Evolutionary conservation across 2,797 vertebrate species (phyloP).

Genomic region (Todus mexicanus): DNA sequence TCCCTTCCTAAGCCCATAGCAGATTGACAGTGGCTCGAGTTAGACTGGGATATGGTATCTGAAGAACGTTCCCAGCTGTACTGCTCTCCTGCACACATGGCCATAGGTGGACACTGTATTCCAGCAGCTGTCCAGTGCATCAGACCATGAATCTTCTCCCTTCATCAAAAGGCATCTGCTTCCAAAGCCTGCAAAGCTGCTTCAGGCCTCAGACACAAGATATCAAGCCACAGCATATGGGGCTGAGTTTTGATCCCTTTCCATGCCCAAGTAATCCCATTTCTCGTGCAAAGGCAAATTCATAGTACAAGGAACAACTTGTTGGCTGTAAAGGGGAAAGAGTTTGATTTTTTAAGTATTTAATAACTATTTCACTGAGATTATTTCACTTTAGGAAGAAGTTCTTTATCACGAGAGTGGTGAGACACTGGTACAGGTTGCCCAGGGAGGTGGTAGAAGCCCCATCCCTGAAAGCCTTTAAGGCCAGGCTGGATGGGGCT

Average conservation of each 20-base stretch:
- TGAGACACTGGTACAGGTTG: no score
- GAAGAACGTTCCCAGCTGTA: neutral
- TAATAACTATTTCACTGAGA: neutral
- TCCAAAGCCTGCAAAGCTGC: neutral
- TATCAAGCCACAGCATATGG: neutral
- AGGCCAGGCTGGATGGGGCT: no score
- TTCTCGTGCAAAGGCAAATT: neutral
- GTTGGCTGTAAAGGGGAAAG: neutral
- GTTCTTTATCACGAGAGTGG: no score
- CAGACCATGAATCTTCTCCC: neutral
- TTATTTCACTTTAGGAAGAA: no score
- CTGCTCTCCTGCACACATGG: rapidly evolving
- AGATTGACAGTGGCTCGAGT: neutral
- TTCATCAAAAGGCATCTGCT: neutral
- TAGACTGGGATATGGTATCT: neutral
- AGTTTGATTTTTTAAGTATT: neutral
- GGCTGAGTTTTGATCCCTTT: rapidly evolving
- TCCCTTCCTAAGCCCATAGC: neutral
- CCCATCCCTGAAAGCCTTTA: no score
- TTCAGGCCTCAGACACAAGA: neutral
- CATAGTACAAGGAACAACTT: neutral
- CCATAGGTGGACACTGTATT: neutral
- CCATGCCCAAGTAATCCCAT: neutral
- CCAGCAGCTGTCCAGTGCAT: neutral
- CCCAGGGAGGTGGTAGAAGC: no score